Percentiles rank a stretch among this genome's conserved stretches.
Conservation (phyloP, 2,888 invertebrate species). For the Cordilura impudica region DNA sequence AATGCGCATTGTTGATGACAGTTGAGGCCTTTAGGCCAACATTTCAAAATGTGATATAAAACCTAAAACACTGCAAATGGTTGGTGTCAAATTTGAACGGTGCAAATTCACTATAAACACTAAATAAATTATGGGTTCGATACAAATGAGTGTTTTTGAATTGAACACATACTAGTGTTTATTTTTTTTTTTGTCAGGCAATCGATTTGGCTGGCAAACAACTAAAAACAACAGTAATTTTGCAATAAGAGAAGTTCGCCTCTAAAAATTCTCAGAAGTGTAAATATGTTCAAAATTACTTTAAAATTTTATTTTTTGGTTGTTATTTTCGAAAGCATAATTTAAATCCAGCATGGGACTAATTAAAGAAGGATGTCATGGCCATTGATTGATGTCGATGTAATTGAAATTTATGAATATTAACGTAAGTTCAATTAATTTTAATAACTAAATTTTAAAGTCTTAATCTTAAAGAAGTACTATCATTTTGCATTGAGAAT, state of each 20-base stretch:
- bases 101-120: neutral
- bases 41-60: neutral
- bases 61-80: neutral
- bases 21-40: neutral
- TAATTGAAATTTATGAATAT: too few species aligned
- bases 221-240: neutral
- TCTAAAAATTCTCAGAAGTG: neutral
- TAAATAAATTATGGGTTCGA: slow-evolving; percentile 15
- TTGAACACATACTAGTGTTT: neutral
- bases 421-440: too few species aligned
- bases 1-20: neutral
- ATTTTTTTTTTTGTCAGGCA: neutral
- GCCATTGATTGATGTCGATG: too few species aligned
- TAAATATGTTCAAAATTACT: neutral
- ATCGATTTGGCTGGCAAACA: neutral
- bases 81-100: neutral
- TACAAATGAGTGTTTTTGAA: neutral
- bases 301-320: neutral
- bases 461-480: too few species aligned
- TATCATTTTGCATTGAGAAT: too few species aligned
- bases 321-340: neutral
- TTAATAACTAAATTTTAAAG: too few species aligned
- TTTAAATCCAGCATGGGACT: too few species aligned
- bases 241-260: neutral
- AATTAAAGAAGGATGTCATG: too few species aligned